Conservation (phyloP, 2,888 invertebrate species). For the Nebria brevicollis region DNA sequence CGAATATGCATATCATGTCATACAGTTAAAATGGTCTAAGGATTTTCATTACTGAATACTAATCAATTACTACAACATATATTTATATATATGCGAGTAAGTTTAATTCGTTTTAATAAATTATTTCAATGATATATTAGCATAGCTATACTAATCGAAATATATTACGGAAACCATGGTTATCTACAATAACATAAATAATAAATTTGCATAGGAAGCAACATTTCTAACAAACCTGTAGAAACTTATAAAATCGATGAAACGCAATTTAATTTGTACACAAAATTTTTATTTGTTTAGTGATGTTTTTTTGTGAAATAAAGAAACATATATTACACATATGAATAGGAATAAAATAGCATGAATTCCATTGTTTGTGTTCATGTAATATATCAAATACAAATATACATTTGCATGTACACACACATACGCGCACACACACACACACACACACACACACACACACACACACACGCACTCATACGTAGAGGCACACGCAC, state of each 20-base stretch:
- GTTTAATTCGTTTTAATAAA: neutral
- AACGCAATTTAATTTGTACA: neutral
- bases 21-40: neutral
- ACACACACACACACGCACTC: too few species aligned
- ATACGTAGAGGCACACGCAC: too few species aligned
- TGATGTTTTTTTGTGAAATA: neutral
- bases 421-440: too few species aligned
- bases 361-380: neutral
- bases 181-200: neutral
- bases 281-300: neutral
- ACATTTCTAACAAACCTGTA: neutral
- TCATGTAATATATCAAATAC: too few species aligned
- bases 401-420: too few species aligned
- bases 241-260: neutral
- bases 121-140: neutral
- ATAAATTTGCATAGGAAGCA: neutral
- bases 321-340: neutral
- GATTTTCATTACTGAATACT: neutral
- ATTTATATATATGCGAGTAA: conserved; percentile 1
- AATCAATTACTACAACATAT: neutral
- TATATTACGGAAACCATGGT: neutral
- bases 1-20: neutral
- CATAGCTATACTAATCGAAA: neutral
- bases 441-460: too few species aligned
- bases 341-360: neutral